Evolutionary conservation across 2,888 invertebrate species (phyloP).

Genomic region (Hirtodrosophila trivittata): DNA sequence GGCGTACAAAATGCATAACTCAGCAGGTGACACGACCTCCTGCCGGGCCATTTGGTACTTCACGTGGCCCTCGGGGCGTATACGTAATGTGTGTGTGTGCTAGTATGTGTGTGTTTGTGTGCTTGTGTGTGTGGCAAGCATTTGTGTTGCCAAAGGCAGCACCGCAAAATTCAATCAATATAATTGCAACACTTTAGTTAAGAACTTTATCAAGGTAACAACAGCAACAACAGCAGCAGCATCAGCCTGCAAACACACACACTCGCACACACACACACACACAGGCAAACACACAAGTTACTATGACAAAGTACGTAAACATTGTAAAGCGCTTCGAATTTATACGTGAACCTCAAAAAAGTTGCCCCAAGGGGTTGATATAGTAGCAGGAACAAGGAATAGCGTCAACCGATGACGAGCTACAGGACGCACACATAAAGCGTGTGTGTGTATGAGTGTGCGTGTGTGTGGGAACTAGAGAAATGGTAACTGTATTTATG

Average conservation of each 20-base stretch:
- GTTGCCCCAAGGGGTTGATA: slow-evolving; percentile 39
- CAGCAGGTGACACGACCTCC: slow-evolving; percentile 29
- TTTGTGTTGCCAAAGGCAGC: slow-evolving; percentile 38
- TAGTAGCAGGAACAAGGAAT: slow-evolving; percentile 22
- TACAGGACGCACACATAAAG: slow-evolving; percentile 24
- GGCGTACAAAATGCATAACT: slow-evolving; percentile 18
- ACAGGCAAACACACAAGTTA: slow-evolving; percentile 22
- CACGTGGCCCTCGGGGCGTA: slow-evolving; percentile 15
- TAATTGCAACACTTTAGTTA: slow-evolving; percentile 73
- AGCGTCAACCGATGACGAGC: slow-evolving; percentile 53
- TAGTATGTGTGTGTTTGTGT: background rate
- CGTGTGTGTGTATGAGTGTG: background rate
- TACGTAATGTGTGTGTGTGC: slow-evolving; percentile 21
- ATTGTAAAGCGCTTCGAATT: slow-evolving; percentile 71
- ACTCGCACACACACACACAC: slow-evolving; percentile 1
- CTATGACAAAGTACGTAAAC: slow-evolving; percentile 70
- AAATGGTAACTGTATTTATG: slow-evolving; percentile 52
- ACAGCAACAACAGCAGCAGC: background rate
- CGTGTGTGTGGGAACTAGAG: background rate
- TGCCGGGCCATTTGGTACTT: slow-evolving; percentile 23
- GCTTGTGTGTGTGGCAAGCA: slow-evolving; percentile 10
- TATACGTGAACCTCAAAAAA: slow-evolving; percentile 63
- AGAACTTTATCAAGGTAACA: slow-evolving; percentile 50
- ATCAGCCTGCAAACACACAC: background rate
- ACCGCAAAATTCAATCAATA: slow-evolving; percentile 75